Evolutionary conservation across 2,888 invertebrate genomes (phyloP).

Genomic region (Liposcelis brunnea): DNA sequence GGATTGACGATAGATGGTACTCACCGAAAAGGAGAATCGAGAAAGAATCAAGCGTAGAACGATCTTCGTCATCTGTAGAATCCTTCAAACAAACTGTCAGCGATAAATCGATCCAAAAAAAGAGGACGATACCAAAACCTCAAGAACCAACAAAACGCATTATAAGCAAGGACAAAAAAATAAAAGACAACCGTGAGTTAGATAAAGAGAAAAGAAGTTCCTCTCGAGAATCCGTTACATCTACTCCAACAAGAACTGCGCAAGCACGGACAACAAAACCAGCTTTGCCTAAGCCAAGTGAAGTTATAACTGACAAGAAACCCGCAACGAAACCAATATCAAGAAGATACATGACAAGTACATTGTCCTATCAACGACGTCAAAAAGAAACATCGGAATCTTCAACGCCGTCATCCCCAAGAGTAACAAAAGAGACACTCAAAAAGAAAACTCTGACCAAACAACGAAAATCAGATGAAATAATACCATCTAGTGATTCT

Average conservation of each 20-base stretch:
- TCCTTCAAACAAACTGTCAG: too few species aligned
- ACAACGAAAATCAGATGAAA: slow-evolving; percentile 4
- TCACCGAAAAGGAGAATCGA: slow-evolving; percentile 10
- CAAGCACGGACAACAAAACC: too few species aligned
- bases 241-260: too few species aligned
- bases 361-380: not conserved
- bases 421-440: not conserved
- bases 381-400: slow-evolving; percentile 1
- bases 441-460: slow-evolving; percentile 6
- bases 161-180: too few species aligned
- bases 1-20: slow-evolving; percentile 14
- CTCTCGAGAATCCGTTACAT: too few species aligned
- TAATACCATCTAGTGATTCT: not conserved
- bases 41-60: not conserved
- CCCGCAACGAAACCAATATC: not conserved
- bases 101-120: too few species aligned
- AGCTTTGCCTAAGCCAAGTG: too few species aligned
- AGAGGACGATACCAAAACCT: too few species aligned
- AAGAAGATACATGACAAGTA: slow-evolving; percentile 3
- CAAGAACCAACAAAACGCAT: too few species aligned
- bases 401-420: slow-evolving; percentile 9
- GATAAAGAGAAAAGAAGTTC: too few species aligned
- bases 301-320: not conserved
- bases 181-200: too few species aligned
- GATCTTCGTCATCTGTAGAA: too few species aligned